A percentile compares a stretch with the other conserved stretches of the same genome.
Evolutionary conservation across 2,113 vertebrate species (phyloP).

Genomic region (Athene noctua): DNA sequence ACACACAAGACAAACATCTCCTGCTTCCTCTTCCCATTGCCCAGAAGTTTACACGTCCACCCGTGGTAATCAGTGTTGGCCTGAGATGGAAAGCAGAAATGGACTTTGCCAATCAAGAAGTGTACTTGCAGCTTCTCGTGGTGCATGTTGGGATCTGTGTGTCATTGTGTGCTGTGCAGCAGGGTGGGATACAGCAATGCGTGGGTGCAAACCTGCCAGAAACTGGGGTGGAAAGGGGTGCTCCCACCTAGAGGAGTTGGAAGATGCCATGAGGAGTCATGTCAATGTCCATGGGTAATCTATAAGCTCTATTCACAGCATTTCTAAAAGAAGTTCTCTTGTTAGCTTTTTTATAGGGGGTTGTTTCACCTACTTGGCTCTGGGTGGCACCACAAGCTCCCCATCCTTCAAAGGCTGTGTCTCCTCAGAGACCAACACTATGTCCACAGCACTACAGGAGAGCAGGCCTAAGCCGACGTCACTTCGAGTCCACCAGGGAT

Average conservation of each 20-base stretch:
- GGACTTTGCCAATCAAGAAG: not conserved
- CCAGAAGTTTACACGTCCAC: not conserved
- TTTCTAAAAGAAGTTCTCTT: not conserved
- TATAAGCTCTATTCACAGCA: not conserved
- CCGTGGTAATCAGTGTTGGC: not conserved
- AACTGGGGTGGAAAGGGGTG: not conserved
- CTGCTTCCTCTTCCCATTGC: not conserved
- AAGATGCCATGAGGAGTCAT: not conserved
- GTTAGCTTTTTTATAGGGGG: not conserved
- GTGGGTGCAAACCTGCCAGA: not conserved
- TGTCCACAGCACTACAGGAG: not conserved
- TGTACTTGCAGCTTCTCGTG: not conserved
- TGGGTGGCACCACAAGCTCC: not conserved
- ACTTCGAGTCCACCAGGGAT: not conserved
- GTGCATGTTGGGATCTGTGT: accelerated
- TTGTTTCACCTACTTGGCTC: not conserved
- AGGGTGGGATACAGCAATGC: not conserved
- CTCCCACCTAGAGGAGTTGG: not conserved
- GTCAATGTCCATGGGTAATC: not conserved
- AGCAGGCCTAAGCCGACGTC: accelerated
- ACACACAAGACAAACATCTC: not conserved
- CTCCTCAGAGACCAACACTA: not conserved
- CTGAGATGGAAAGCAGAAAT: not conserved
- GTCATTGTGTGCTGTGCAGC: accelerated
- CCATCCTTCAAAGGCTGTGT: not conserved